phyloP scores from a whole-genome alignment of 2,888 invertebrate species.

The Ypsolopha sequella region DNA sequence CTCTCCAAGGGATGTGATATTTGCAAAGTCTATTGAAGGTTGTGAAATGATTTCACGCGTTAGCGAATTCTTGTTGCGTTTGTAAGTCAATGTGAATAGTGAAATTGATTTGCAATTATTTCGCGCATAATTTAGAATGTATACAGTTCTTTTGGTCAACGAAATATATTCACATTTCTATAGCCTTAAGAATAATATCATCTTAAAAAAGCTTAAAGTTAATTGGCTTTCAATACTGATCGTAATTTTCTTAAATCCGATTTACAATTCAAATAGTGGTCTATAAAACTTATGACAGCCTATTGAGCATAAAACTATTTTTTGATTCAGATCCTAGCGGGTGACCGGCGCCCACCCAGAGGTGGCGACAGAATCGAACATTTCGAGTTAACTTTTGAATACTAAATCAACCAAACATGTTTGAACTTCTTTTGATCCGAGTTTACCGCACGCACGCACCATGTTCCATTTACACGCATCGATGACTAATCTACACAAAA shows the following conservation, averaged over 20 bases:
- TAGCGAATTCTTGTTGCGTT: slow-evolving; percentile 14
- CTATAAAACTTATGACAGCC: slow-evolving; percentile 24
- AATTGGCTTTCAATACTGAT: no score
- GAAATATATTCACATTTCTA: no score
- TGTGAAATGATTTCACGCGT: slow-evolving; percentile 32
- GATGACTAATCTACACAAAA: neutral
- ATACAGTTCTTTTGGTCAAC: no score
- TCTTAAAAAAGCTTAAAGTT: no score
- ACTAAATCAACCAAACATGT: slow-evolving; percentile 44
- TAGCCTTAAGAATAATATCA: no score
- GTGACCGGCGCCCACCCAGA: slow-evolving; percentile 45
- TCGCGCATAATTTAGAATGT: no score
- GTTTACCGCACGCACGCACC: slow-evolving; percentile 17
- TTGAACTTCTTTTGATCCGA: slow-evolving; percentile 26
- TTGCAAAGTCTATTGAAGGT: slow-evolving; percentile 9
- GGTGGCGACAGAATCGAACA: slow-evolving; percentile 38
- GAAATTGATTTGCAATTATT: no score
- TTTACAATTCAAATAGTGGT: slow-evolving; percentile 16
- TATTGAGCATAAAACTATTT: slow-evolving; percentile 31
- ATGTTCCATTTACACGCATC: slow-evolving; percentile 2
- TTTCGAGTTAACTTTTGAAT: slow-evolving; percentile 19
- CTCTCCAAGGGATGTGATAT: slow-evolving; percentile 7
- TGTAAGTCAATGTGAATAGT: neutral
- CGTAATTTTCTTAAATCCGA: neutral
- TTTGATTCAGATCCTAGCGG: slow-evolving; percentile 30